Percentiles rank a stretch among this genome's conserved stretches.
Evolutionary conservation across 2,888 invertebrate species (phyloP).

Genomic region (Troilus luridus): DNA sequence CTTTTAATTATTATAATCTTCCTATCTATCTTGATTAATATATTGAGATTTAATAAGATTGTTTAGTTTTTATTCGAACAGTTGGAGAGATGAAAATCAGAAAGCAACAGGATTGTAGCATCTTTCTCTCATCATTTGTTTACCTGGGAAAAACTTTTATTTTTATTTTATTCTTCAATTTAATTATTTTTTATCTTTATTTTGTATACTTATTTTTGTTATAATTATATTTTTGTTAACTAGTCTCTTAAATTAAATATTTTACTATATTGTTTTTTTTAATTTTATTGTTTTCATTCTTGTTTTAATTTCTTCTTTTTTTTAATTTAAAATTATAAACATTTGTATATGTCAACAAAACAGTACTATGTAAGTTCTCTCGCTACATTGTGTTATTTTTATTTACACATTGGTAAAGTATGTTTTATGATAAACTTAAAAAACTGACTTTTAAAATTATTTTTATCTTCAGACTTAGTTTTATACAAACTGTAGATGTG

Average conservation of each 20-base stretch:
- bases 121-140: neutral
- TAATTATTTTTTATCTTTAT: neutral
- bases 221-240: constrained; percentile 6
- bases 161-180: neutral
- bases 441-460: neutral
- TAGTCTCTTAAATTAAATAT: neutral
- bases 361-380: neutral
- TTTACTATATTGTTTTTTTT: neutral
- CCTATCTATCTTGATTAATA: too few relatives aligned
- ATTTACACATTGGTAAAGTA: neutral
- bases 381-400: neutral
- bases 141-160: neutral
- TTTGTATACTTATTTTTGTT: neutral
- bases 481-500: neutral
- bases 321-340: neutral
- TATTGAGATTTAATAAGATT: neutral
- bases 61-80: neutral
- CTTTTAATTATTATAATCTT: neutral
- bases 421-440: neutral
- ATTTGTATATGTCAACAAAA: neutral
- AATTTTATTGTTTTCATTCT: neutral
- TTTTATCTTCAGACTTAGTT: neutral
- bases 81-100: neutral
- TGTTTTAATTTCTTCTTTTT: neutral
- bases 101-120: constrained; percentile 4